A percentile compares a stretch with the other conserved stretches of the same genome.
Conservation (phyloP, 2,797 vertebrate genomes). For the Sebastolobus alascanus region DNA sequence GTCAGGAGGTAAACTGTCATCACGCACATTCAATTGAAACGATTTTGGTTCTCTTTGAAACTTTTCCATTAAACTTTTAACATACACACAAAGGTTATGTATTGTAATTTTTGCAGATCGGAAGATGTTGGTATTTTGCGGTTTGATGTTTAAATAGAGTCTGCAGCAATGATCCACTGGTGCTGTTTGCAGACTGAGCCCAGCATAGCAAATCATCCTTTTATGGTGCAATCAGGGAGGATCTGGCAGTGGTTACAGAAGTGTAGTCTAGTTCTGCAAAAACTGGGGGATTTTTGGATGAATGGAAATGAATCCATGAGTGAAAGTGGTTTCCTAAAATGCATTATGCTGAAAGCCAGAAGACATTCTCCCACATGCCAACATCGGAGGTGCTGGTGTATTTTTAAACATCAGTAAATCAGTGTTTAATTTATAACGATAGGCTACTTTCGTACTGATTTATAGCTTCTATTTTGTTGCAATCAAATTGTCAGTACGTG, state of each 20-base stretch:
- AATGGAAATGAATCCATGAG: constrained; percentile 34
- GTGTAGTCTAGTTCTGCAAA: constrained; percentile 39
- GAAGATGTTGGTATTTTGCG: constrained; percentile 20
- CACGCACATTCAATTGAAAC: constrained; percentile 21
- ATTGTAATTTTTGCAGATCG: constrained; percentile 7
- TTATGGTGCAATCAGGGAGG: constrained; percentile 51
- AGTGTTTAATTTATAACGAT: neutral
- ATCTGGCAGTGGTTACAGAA: constrained; percentile 40
- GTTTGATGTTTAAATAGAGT: constrained; percentile 20
- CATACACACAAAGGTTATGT: neutral
- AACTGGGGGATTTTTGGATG: constrained; percentile 44
- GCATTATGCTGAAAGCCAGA: neutral
- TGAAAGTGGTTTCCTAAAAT: constrained; percentile 30
- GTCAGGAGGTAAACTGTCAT: constrained; percentile 34
- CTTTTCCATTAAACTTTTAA: neutral
- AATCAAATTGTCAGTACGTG: neutral
- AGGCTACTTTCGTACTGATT: neutral
- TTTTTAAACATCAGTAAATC: constrained; percentile 31
- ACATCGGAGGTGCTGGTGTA: neutral
- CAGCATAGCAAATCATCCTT: constrained; percentile 50
- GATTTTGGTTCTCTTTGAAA: constrained; percentile 16
- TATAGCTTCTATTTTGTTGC: neutral
- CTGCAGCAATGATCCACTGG: constrained; percentile 27
- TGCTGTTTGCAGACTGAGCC: constrained; percentile 25
- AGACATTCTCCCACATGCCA: neutral